Base-by-base conservation (phyloP, 2,113 vertebrate genomes). In the Caranx ignobilis region DNA sequence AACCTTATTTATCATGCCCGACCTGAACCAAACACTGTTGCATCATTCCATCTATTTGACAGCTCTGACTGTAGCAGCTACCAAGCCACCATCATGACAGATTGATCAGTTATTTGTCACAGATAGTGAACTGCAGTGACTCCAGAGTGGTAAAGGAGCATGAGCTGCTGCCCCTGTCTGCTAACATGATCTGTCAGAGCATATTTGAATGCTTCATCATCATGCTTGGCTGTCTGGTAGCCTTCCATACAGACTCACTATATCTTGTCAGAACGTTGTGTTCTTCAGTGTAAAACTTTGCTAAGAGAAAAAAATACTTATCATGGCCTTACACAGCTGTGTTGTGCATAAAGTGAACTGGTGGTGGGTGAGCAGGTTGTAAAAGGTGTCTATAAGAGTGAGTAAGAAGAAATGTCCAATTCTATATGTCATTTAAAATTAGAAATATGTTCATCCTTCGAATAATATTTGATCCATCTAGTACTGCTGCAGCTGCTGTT, bases 71-170 rank as follows among this genome's bases (percentile, higher is more conserved):
- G 31, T 35, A 31, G 71, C 63, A 47, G 55, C 8, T 31, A 19
- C 31, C 62, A 4, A 35, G 69, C 31, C 64, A 45, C 37, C 47
- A 31, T 56, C 56, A 1, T 63, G 50, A 50, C 12, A 10, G 19
- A 62, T 63, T 62, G n/a, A 73, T 19, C 26, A 32, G 21, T 57
- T 41, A 69, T 78, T 78, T 73, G 70, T 79, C 48, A 59, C 21
- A 48, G 60, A 12, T 18, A 59, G 57, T 83, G 21, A 79, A 64
- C 50, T 50, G 54, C 47, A 47, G 5, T 48, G 31, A 54, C 19
- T 82, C 12, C 35, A 1, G 13, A 10, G 54, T 64, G 26, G 16
- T 55, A 50, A 54, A 65, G 61, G 37, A 45, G 37, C 45, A 55
- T 19, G 47, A 57, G 47, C 21, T 11, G 15, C n/a, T 39, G 62